Base-by-base conservation (phyloP, 92 coral and sea anemone species). In the Zoanthus gigantus region DNA sequence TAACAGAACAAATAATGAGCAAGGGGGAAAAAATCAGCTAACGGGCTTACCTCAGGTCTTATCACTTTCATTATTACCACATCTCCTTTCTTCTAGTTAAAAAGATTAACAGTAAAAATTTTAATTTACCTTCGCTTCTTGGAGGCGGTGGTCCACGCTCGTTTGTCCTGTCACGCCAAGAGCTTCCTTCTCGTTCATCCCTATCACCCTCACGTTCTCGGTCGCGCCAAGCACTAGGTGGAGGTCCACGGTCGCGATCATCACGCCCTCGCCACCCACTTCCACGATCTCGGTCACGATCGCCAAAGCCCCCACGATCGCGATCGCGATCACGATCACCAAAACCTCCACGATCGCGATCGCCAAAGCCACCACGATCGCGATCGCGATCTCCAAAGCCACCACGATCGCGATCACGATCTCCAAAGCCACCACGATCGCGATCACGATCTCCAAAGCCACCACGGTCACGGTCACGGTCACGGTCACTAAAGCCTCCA, bases 181-280 rank as follows among this genome's bases (percentile, higher is more conserved):
- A 65, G 23, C 85, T 60, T 10, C 85, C 75, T 66, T 81, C 85
- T 30, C 85, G 74, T 66, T 81, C 85, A 81, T 81, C 85, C 50
- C 58, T 65, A 73, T 81, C 85, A 46, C 74, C 85, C 34, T 81
- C 85, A n/a, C 85, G 85, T 66, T 81, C 85, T 42, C 85, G 65
- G 85, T 81, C 85, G 46, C 85, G 85, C 85, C 85, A 81, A 0
- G 85, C 85, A 31, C 85, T 81, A 17, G 85, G 85, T 9, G 85
- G 85, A 4, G 85, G 85, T 6, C 89, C 92, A 71, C 79, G 81
- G 79, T 90, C 97, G 60, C 93, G 93, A 65, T 92, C 98, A 7
- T 94, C 86, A 78, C 88, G 78, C 17, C 83, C 89, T 53, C 95
- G 92, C 54, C 85, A 92, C 37, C 92, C 94, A 71, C 94, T 83